Conservation (phyloP, 2,797 vertebrate genomes). For the Peromyscus attwateri region DNA sequence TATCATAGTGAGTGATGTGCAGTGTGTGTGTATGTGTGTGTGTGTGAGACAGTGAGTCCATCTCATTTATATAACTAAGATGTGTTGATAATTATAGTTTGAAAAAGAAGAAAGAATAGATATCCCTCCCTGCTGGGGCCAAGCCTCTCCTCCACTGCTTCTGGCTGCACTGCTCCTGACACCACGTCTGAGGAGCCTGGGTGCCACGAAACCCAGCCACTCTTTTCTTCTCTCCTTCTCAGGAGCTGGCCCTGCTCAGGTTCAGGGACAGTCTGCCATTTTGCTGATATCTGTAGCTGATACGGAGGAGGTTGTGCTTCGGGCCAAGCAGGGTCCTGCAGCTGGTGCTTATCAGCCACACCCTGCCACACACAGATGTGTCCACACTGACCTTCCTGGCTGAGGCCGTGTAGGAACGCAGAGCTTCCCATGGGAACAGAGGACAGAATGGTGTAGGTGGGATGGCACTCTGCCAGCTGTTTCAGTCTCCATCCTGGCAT, state of each 20-base stretch:
- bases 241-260: slow-evolving; percentile 13
- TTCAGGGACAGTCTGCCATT: neutral
- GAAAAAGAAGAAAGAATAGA: neutral
- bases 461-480: slow-evolving; percentile 1
- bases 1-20: neutral
- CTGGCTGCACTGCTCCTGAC: neutral
- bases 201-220: neutral
- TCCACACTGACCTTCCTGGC: slow-evolving; percentile 73
- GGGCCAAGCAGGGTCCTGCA: slow-evolving; percentile 60
- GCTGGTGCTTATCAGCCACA: slow-evolving; percentile 76
- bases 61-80: neutral
- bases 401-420: slow-evolving; percentile 69
- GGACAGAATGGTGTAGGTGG: slow-evolving; percentile 65
- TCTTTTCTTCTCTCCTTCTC: neutral
- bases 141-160: neutral
- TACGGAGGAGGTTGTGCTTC: slow-evolving; percentile 20
- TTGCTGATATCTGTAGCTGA: neutral
- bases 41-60: neutral
- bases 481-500: neutral
- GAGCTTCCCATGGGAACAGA: slow-evolving; percentile 75
- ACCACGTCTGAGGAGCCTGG: neutral
- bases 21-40: neutral
- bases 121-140: slow-evolving; percentile 14
- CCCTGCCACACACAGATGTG: slow-evolving; percentile 63
- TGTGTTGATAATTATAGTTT: neutral